Evolutionary conservation across 1,140 invertebrate genomes (phyloP), one percentile per base, ranked within the genome.

Genomic region (Drosophila malerkotliana): DNA sequence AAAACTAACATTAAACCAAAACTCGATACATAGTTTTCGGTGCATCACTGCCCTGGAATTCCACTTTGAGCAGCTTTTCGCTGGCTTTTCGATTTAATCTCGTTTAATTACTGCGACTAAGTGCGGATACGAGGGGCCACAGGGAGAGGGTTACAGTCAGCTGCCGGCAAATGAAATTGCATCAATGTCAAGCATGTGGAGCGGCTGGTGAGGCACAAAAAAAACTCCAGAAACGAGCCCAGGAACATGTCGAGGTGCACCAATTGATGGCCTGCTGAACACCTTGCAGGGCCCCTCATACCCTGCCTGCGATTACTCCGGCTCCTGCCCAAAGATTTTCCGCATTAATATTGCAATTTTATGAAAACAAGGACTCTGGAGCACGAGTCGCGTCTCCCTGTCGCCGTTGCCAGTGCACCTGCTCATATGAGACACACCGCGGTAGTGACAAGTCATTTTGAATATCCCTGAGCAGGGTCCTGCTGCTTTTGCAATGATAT

Each of bases 21-120:
- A 41, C 3, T 41, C 18, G 18, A 18, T 14, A 7, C 3, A 37
- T 47, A 24, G 7, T 47, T 47, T 47, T 47, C 44, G 44, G 44
- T 47, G 44, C 44, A 47, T 9, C n/a, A 58, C 64, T 79, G 73
- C 69, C 68, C 52, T 74, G 79, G 79, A 78, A 83, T 84, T 82
- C 77, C 79, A 78, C 78, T 76, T 75, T 68, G 63, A 75, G 79
- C 78, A 78, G 82, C 79, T 74, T 80, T 87, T 78, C 82, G 71
- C 81, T 72, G 72, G 73, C 26, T 28, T 28, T 28, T 28, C 81
- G 81, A 85, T 87, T 87, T 85, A 85, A 85, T 85, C 82, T 85
- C 82, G 77, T 75, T 85, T 85, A 85, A 85, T 85, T 85, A 78
- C 82, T 72, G 79, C 69, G 82, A 75, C 77, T 81, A 68, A 69